Evolutionary conservation across 2,797 vertebrate species (phyloP), one percentile per base, ranked within the genome.

Genomic region (Macropodus opercularis): DNA sequence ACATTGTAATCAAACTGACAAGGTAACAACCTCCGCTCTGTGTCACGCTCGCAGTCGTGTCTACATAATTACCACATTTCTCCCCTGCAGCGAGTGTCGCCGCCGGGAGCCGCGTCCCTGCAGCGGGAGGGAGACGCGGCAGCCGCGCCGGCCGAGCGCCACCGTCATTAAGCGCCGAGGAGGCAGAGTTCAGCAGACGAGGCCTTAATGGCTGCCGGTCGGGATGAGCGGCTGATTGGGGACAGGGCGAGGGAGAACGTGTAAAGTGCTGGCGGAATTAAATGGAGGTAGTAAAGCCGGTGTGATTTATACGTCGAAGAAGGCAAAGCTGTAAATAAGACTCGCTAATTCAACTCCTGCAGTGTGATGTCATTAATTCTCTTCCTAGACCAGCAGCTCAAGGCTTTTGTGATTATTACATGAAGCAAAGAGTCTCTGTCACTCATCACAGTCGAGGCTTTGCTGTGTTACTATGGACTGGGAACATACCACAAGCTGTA

Each of bases 181-280:
- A 82, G 72, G 69, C 81, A 78, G 72, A 85, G 83, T 85, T 87
- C 83, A 81, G 77, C 59, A 59, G 77, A 84, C 54, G 42, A 57
- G 64, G 52, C 63, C 62, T 21, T 78, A 85, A 84, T 77, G 72
- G 77, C 17, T 73, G 71, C 62, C 68, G 54, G 27, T 62, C 56
- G 50, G 64, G 56, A 73, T 24, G 54, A 70, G 74, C 62, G 41
- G 76, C 62, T 61, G 75, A 61, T 23, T 41, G 36, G 63, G 41
- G 41, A 61, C 42, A n/a, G 44, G 36, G 41, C 7, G 19, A 21
- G 38, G 32, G 49, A 72, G 63, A 54, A 58, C 2, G 34, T 5
- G 23, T 72, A 57, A 77, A 68, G 66, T 32, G 56, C 15, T 29
- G 43, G 26, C 59, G 62, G 61, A 79, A 77, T 81, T 79, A 82